Percentiles rank a stretch among this genome's conserved stretches.
Evolutionary conservation across 2,888 invertebrate species (phyloP).

Genomic region (Yponomeuta sedellus): DNA sequence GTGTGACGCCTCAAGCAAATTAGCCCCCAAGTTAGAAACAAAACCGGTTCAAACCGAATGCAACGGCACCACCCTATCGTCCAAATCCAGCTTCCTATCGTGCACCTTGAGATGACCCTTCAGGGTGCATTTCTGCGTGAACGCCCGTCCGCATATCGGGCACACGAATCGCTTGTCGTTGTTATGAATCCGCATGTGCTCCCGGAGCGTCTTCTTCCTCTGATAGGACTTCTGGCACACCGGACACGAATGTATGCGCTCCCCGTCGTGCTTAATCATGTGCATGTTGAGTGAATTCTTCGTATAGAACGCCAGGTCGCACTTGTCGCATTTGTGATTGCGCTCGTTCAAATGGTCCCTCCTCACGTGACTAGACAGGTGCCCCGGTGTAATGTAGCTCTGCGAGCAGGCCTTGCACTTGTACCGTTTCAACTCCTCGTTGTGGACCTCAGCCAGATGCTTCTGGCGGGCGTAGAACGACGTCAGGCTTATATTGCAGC

Average conservation of each 20-base stretch:
- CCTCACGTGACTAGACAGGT: conserved; percentile 60
- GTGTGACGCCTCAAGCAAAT: too few species aligned
- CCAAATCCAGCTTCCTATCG: conserved; percentile 49
- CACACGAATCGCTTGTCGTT: conserved; percentile 66
- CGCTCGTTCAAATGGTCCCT: conserved; percentile 63
- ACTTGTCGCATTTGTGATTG: conserved; percentile 70
- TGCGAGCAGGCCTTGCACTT: conserved; percentile 67
- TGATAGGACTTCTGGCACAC: conserved; percentile 71
- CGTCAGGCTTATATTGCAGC: conserved; percentile 55
- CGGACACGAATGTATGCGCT: conserved; percentile 67
- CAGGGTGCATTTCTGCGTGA: conserved; percentile 66
- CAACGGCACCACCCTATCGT: conserved; percentile 27
- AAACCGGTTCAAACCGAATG: background rate
- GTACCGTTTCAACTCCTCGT: conserved; percentile 63
- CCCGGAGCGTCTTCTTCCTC: conserved; percentile 58
- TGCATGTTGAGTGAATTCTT: conserved; percentile 75
- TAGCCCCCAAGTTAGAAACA: background rate
- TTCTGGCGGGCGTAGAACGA: conserved; percentile 67
- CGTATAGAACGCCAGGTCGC: conserved; percentile 71
- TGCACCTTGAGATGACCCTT: conserved; percentile 66
- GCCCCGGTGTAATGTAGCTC: conserved; percentile 67
- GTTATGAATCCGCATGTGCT: conserved; percentile 64
- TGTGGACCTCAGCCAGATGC: conserved; percentile 62
- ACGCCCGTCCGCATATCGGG: conserved; percentile 62
- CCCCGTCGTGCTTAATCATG: conserved; percentile 74